Percentiles rank a stretch among this genome's conserved stretches.
phyloP scores from a whole-genome alignment of 2,113 vertebrate species.

The Antechinus flavipes region DNA sequence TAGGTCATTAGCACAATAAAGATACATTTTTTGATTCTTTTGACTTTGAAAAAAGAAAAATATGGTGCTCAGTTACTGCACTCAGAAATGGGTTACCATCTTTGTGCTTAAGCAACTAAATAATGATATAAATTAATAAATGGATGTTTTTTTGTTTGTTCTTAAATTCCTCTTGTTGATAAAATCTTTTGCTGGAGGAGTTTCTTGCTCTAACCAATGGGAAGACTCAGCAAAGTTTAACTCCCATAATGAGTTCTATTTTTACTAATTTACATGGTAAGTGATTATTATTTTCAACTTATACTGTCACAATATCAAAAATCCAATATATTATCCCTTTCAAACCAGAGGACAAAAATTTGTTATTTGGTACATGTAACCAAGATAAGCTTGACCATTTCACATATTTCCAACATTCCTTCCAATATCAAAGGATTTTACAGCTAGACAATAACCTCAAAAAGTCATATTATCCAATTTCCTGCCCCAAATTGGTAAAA shows the following conservation, averaged over 20 bases:
- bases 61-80: background rate
- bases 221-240: constrained; percentile 11
- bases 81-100: background rate
- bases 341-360: constrained; percentile 28
- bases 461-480: background rate
- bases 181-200: background rate
- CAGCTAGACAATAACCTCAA: background rate
- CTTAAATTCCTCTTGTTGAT: constrained; percentile 20
- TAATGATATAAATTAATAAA: background rate
- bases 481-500: background rate
- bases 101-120: background rate
- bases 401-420: constrained; percentile 14
- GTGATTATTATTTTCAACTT: background rate
- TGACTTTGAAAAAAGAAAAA: background rate
- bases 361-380: constrained; percentile 7
- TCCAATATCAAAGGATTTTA: background rate
- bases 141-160: constrained; percentile 19
- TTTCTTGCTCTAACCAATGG: background rate
- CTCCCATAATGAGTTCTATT: background rate
- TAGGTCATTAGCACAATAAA: background rate
- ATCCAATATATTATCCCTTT: constrained; percentile 13
- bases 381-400: constrained; percentile 39
- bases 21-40: background rate
- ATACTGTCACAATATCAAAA: background rate
- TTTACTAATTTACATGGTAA: background rate